Conservation (phyloP, 2,797 vertebrate species). For the Arctocebus calabarensis region DNA sequence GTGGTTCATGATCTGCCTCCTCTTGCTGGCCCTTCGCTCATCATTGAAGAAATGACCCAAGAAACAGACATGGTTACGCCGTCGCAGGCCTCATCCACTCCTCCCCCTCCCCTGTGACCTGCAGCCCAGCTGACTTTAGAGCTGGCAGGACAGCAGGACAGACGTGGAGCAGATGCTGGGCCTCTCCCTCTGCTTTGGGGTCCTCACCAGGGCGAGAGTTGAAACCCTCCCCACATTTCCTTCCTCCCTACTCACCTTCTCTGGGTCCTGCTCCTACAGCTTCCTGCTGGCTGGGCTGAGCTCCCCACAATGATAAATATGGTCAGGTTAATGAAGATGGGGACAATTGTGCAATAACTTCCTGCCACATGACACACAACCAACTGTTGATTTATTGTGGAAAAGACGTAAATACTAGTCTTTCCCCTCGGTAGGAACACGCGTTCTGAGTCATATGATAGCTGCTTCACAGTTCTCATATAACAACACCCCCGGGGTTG, state of each 20-base stretch:
- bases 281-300: rapidly evolving
- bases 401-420: slow-evolving; percentile 78
- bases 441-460: slow-evolving; percentile 76
- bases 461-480: slow-evolving; percentile 69
- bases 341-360: not conserved
- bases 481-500: slow-evolving; percentile 74
- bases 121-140: not conserved
- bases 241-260: not conserved
- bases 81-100: not conserved
- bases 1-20: not conserved
- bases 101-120: rapidly evolving
- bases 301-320: not conserved
- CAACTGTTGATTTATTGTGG: slow-evolving; percentile 81
- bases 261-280: not conserved
- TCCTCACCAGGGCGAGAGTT: not conserved
- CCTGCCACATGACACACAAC: slow-evolving; percentile 71
- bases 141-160: rapidly evolving
- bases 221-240: not conserved
- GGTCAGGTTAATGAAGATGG: slow-evolving; percentile 45
- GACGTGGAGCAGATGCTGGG: rapidly evolving
- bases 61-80: not conserved
- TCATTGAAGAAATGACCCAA: not conserved
- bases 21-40: not conserved
- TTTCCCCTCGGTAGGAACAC: slow-evolving; percentile 75
- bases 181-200: not conserved